A percentile compares a stretch with the other conserved stretches of the same genome.
Evolutionary conservation across 2,888 invertebrate species (phyloP).

Genomic region (Tanaodytes sp.): DNA sequence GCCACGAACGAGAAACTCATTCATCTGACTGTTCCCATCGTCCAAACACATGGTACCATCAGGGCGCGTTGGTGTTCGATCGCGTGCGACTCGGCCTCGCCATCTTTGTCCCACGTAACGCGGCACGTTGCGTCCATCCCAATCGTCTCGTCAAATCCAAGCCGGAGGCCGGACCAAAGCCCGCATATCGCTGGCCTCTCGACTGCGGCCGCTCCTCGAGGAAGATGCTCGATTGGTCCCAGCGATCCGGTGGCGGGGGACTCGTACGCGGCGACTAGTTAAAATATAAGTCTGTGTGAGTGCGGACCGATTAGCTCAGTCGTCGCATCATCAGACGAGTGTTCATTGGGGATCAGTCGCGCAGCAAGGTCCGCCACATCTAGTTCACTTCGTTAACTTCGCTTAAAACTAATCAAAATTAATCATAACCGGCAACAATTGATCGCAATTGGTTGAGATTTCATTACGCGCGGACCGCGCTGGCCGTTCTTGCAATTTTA

Average conservation of each 20-base stretch:
- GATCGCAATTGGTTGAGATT: conserved; percentile 71
- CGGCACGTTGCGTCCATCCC: conserved; percentile 1
- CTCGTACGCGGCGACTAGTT: conserved; percentile 61
- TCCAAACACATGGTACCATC: conserved; percentile 20
- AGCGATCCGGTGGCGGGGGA: conserved; percentile 65
- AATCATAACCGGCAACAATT: conserved; percentile 72
- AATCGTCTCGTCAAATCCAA: conserved; percentile 24
- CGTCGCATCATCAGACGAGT: conserved; percentile 63
- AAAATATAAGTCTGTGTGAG: conserved; percentile 72
- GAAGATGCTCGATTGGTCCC: conserved; percentile 64
- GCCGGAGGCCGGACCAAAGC: conserved; percentile 59
- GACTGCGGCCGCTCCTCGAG: conserved; percentile 39
- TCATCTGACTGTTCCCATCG: too few relatives aligned
- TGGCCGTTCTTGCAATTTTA: conserved; percentile 54
- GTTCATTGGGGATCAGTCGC: conserved; percentile 62
- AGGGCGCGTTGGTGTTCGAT: conserved; percentile 9
- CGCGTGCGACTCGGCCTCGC: conserved; percentile 7
- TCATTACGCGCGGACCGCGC: conserved; percentile 64
- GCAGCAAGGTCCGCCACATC: conserved; percentile 64
- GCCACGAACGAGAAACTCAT: too few relatives aligned
- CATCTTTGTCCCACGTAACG: conserved; percentile 17
- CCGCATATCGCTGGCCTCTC: conserved; percentile 61
- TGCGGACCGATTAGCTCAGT: conserved; percentile 69
- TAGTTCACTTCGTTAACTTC: conserved; percentile 69
- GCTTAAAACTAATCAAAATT: conserved; percentile 71